These are phyloP conservation scores for Pao palembangensis DNA, from an alignment of 2,113 vertebrate species.

Conservation along the genomic window DNA sequence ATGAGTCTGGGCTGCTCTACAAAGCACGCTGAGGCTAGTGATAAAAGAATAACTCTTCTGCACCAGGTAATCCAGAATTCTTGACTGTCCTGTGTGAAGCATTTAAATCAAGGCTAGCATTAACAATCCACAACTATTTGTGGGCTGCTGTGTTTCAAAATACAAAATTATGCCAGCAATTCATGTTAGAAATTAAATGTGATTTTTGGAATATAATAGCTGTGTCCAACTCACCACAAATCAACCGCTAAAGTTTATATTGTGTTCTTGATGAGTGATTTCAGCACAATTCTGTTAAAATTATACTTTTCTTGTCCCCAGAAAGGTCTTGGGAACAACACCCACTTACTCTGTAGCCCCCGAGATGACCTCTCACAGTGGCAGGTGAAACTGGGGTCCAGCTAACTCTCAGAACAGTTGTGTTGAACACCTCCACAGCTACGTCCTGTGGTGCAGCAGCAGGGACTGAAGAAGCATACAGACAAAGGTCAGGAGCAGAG, in stretches of 20 bases:
- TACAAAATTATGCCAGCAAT: neutral
- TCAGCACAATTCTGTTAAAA: neutral
- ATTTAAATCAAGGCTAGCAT: neutral
- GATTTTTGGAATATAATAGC: neutral
- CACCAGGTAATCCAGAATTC: neutral
- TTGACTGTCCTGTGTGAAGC: neutral
- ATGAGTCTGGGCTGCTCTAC: no score
- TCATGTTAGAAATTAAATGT: neutral
- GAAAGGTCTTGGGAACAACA: neutral
- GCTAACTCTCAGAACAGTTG: constrained; percentile 80
- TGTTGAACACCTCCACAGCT: constrained; percentile 82
- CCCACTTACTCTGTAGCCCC: constrained; percentile 85
- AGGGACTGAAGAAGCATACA: constrained; percentile 78
- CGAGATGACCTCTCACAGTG: constrained; percentile 84
- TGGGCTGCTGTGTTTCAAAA: neutral
- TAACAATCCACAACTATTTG: neutral
- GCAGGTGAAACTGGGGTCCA: constrained; percentile 84
- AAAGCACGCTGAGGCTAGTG: no score
- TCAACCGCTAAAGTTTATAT: no score
- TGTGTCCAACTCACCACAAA: no score
- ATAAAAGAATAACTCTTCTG: neutral
- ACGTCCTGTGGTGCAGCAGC: constrained; percentile 80
- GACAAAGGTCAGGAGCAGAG: constrained; percentile 25
- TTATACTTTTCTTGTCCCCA: neutral
- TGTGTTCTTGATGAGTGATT: neutral